These are phyloP conservation scores for Sphyrna mokarran DNA, from an alignment of 2,113 vertebrate species.

Conservation along the genomic window DNA sequence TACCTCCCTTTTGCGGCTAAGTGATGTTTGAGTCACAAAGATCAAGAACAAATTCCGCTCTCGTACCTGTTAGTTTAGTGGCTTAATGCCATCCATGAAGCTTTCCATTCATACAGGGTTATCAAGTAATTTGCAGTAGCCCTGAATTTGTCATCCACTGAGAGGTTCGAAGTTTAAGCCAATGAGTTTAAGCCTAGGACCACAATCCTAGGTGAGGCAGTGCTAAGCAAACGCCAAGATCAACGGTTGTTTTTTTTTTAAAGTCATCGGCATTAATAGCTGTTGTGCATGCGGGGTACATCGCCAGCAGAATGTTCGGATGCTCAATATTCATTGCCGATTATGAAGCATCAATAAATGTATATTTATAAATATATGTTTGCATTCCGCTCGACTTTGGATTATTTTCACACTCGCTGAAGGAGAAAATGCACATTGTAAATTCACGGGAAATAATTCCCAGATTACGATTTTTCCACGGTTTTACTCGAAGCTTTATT, in stretches of 20 bases:
- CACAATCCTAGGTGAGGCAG: neutral
- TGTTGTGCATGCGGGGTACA: neutral
- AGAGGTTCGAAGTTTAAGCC: neutral
- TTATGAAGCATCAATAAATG: neutral
- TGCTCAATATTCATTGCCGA: neutral
- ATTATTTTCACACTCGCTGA: neutral
- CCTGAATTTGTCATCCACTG: neutral
- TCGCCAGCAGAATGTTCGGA: neutral
- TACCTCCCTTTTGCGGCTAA: neutral
- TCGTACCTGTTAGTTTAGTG: neutral
- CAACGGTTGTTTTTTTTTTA: neutral
- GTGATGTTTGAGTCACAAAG: neutral
- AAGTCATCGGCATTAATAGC: neutral
- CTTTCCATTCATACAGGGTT: neutral
- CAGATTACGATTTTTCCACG: neutral
- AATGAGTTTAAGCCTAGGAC: neutral
- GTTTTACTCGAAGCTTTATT: neutral
- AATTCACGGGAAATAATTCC: neutral
- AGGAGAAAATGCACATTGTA: neutral
- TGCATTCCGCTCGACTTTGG: neutral
- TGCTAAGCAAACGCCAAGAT: too few species aligned
- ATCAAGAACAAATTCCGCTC: neutral
- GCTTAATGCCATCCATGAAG: neutral
- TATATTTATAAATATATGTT: too few species aligned
- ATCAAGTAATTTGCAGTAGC: neutral